phyloP scores from a whole-genome alignment of 2,888 invertebrate genomes.

The Agrilus biguttatus region DNA sequence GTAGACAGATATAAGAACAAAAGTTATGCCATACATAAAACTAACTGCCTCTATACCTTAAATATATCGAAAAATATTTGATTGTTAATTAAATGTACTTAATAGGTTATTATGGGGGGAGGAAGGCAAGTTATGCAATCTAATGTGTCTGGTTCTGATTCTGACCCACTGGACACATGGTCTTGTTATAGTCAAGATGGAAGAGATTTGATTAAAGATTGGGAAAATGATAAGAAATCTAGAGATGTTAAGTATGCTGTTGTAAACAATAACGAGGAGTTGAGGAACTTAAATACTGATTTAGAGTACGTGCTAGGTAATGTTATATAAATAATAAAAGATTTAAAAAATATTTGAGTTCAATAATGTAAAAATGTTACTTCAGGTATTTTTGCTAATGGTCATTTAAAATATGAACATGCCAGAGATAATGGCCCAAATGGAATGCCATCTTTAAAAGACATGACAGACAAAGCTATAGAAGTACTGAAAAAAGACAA shows the following conservation, averaged over 20 bases:
- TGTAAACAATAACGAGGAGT: constrained; percentile 52
- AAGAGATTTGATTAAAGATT: constrained; percentile 56
- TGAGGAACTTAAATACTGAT: constrained; percentile 40
- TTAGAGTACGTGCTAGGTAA: constrained; percentile 66
- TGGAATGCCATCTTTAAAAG: constrained; percentile 63
- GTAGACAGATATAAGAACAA: constrained; percentile 25
- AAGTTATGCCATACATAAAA: too few relatives aligned
- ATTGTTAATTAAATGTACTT: too few relatives aligned
- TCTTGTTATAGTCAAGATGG: constrained; percentile 56
- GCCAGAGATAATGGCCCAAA: constrained; percentile 45
- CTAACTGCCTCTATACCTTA: too few relatives aligned
- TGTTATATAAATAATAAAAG: background rate
- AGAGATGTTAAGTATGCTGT: constrained; percentile 41
- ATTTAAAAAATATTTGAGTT: too few relatives aligned
- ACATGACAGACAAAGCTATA: constrained; percentile 69
- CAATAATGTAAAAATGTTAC: background rate
- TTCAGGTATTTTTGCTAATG: constrained; percentile 61
- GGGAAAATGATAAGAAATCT: constrained; percentile 37
- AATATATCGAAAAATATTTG: too few relatives aligned
- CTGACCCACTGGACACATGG: constrained; percentile 35
- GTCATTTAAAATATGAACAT: constrained; percentile 61
- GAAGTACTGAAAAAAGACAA: constrained; percentile 48
- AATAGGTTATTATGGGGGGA: constrained; percentile 77
- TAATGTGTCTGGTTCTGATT: constrained; percentile 32
- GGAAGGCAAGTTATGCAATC: constrained; percentile 59